Evolutionary conservation across 64 coral and sea anemone genomes (phyloP), one percentile per base, ranked within the genome.

Genomic region (Exaiptasia diaphana): DNA sequence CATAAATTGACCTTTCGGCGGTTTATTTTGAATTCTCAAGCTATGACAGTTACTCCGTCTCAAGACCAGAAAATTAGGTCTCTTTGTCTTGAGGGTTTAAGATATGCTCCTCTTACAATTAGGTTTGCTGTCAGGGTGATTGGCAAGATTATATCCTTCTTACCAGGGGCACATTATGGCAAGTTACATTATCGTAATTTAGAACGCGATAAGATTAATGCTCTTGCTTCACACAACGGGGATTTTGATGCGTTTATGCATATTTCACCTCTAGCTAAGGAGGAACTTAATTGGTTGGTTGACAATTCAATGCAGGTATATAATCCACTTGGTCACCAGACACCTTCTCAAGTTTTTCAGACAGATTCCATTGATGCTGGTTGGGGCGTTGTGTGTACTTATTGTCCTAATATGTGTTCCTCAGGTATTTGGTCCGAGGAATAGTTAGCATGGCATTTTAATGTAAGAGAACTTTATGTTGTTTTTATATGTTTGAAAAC

Each of bases 151-250:
- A 30, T 80, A 18, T 64, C 77, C 21, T 64, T 55, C 20, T 36
- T 80, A 18, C 77, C 77, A 1, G 77, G 52, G 33, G 77, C 63
- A 31, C 11, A 80, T 20, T 80, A 0, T 80, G 77, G 77, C 7
- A 59, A 42, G 18, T 64, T 80, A 37, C 77, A 80, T 14, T 80
- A 80, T 64, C 53, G 56, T 33, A n/a, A 80, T 36, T 33, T 80
- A 20, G 77, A 80, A 64, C 77, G 7, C 18, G 35, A 15, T 41
- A 80, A 80, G n/a, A 65, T 80, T 21, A 20, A 64, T 3, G 77
- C 77, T 0, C 25, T 80, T 34, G 77, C 57, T n/a, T n/a, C n/a
- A n/a, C n/a, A n/a, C n/a, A n/a, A n/a, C n/a, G n/a, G n/a, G n/a
- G n/a, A n/a, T n/a, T n/a, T n/a, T n/a, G n/a, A n/a, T n/a, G n/a